These are phyloP conservation scores for Tiaroga cobitis DNA, from an alignment of 2,797 vertebrate species.

Conservation along the genomic window DNA sequence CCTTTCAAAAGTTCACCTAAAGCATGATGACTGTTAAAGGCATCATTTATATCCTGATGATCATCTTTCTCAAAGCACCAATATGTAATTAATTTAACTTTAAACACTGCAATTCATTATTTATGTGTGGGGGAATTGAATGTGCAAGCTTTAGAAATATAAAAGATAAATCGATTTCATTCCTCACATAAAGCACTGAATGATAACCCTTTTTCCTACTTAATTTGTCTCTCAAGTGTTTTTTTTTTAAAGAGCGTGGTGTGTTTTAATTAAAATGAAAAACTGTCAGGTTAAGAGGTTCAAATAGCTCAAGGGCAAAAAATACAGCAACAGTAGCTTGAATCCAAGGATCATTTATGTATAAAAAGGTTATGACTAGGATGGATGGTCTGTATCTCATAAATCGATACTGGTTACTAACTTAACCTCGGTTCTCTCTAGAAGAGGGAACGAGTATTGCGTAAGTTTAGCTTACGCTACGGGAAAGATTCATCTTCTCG, in stretches of 20 bases:
- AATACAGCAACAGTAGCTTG: slow-evolving; percentile 1
- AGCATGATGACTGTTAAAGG: slow-evolving; percentile 5
- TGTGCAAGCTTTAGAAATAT: slow-evolving; percentile 27
- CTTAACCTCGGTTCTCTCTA: too few species aligned
- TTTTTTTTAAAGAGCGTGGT: slow-evolving; percentile 15
- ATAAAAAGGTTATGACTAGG: background rate
- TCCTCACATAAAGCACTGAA: slow-evolving; percentile 44
- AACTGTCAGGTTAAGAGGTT: slow-evolving; percentile 12
- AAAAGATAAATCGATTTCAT: slow-evolving; percentile 46
- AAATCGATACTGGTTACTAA: too few species aligned
- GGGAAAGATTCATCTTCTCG: too few species aligned
- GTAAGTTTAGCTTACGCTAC: too few species aligned
- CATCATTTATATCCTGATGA: slow-evolving; percentile 1
- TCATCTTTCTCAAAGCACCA: slow-evolving; percentile 29
- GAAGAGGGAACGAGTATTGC: too few species aligned
- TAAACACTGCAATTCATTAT: slow-evolving; percentile 51
- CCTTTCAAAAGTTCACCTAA: slow-evolving; percentile 19
- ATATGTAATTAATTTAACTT: slow-evolving; percentile 44
- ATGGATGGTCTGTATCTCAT: slow-evolving; percentile 15
- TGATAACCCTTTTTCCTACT: slow-evolving; percentile 37
- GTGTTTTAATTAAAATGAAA: slow-evolving; percentile 59
- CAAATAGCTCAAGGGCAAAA: slow-evolving; percentile 52
- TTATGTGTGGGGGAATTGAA: slow-evolving; percentile 35
- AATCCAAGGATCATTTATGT: slow-evolving; percentile 1
- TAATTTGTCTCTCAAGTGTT: slow-evolving; percentile 44